Conservation (phyloP, 2,797 vertebrate species). For the Erpetoichthys calabaricus region DNA sequence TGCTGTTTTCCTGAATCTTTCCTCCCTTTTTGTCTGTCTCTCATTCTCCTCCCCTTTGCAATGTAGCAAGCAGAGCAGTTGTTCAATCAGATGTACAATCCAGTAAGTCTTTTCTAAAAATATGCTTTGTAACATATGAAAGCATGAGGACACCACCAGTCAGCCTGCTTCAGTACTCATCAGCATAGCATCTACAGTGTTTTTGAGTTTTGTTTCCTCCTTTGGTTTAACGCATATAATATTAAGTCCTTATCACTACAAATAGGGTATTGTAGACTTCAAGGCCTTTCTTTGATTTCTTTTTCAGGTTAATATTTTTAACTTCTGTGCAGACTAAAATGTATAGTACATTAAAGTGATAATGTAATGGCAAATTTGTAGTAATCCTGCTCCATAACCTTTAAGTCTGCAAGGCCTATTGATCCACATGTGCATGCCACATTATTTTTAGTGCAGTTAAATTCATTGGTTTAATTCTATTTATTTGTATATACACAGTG, state of each 20-base stretch:
- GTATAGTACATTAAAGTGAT: slow-evolving; percentile 18
- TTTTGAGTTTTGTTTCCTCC: slow-evolving; percentile 20
- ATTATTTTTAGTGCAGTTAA: slow-evolving; percentile 14
- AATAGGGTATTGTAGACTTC: slow-evolving; percentile 32
- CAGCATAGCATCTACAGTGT: slow-evolving; percentile 25
- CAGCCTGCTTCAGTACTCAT: slow-evolving; percentile 26
- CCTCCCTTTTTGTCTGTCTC: slow-evolving; percentile 57
- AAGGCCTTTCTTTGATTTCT: slow-evolving; percentile 30
- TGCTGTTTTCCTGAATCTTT: slow-evolving; percentile 72
- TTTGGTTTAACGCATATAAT: too few species aligned
- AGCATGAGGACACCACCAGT: slow-evolving; percentile 72
- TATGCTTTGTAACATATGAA: slow-evolving; percentile 67
- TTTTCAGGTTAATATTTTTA: background rate
- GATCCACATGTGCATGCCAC: slow-evolving; percentile 29
- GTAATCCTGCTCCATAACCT: slow-evolving; percentile 17
- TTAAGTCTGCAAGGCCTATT: slow-evolving; percentile 30
- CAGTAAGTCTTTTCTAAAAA: slow-evolving; percentile 79
- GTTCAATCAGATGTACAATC: slow-evolving; percentile 98
- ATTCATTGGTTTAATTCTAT: slow-evolving; percentile 11
- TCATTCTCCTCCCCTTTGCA: slow-evolving; percentile 68
- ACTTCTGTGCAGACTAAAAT: background rate
- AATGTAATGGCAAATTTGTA: slow-evolving; percentile 20
- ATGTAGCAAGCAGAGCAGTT: slow-evolving; percentile 99
- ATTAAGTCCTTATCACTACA: slow-evolving; percentile 21
- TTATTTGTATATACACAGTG: too few species aligned